Evolutionary conservation across 2,113 vertebrate species (phyloP).

Genomic region (Phylloscopus trochiloides): DNA sequence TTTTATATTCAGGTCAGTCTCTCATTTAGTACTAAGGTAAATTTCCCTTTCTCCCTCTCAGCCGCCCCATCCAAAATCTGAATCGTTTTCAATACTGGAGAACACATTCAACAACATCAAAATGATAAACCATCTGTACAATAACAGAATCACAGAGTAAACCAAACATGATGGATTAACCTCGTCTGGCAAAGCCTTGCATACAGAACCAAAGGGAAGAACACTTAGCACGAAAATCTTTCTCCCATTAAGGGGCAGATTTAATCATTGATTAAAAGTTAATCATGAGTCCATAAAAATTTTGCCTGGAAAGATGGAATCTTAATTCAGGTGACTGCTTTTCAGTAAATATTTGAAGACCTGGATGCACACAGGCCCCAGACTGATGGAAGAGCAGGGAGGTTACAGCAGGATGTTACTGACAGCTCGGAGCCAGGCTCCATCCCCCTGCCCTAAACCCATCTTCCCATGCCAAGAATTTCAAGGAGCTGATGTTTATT

Average conservation of each 20-base stretch:
- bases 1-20: neutral
- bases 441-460: neutral
- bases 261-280: conserved; percentile 7
- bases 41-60: neutral
- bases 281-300: neutral
- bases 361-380: neutral
- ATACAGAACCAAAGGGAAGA: neutral
- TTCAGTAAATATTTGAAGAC: neutral
- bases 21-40: neutral
- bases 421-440: neutral
- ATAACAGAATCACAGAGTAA: neutral
- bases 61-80: neutral
- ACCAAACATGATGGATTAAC: neutral
- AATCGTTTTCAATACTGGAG: neutral
- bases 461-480: neutral
- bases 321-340: neutral
- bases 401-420: neutral
- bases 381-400: neutral
- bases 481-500: neutral
- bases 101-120: neutral
- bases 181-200: neutral
- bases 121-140: neutral
- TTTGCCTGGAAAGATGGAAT: neutral
- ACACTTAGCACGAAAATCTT: neutral
- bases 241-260: neutral